Evolutionary conservation across 2,888 invertebrate genomes (phyloP).

Genomic region (Tipula unca): DNA sequence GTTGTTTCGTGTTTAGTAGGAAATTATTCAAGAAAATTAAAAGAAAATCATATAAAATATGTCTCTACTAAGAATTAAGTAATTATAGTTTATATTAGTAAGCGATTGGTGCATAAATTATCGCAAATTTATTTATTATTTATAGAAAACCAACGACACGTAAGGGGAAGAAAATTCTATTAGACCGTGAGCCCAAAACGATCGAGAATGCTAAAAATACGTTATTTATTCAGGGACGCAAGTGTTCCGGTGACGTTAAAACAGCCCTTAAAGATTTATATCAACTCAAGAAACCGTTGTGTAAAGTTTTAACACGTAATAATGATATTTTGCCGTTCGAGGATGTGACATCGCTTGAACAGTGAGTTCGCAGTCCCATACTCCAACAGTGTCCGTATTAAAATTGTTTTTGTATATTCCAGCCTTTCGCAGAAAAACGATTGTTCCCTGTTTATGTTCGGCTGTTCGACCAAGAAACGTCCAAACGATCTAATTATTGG

Average conservation of each 20-base stretch:
- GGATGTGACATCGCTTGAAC: slow-evolving; percentile 72
- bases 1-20: not conserved
- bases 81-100: slow-evolving; percentile 15
- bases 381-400: no score
- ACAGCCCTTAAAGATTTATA: slow-evolving; percentile 78
- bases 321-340: slow-evolving; percentile 92
- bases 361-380: slow-evolving; percentile 41
- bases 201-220: slow-evolving; percentile 80
- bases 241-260: slow-evolving; percentile 60
- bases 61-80: slow-evolving; percentile 40
- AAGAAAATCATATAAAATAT: slow-evolving; percentile 27
- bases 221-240: slow-evolving; percentile 77
- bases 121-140: slow-evolving; percentile 25
- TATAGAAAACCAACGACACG: slow-evolving; percentile 82
- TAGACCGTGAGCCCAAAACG: slow-evolving; percentile 76
- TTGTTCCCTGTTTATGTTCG: slow-evolving; percentile 82
- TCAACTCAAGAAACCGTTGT: slow-evolving; percentile 77
- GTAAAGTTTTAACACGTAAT: slow-evolving; percentile 63
- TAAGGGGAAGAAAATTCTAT: slow-evolving; percentile 74
- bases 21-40: not conserved
- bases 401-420: slow-evolving; percentile 28
- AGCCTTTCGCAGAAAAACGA: slow-evolving; percentile 73
- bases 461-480: slow-evolving; percentile 88
- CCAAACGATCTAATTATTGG: slow-evolving; percentile 88
- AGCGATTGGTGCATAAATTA: not conserved